Conservation (phyloP, 23 tunicate genomes). For the Oikopleura vanhoeffeni region DNA sequence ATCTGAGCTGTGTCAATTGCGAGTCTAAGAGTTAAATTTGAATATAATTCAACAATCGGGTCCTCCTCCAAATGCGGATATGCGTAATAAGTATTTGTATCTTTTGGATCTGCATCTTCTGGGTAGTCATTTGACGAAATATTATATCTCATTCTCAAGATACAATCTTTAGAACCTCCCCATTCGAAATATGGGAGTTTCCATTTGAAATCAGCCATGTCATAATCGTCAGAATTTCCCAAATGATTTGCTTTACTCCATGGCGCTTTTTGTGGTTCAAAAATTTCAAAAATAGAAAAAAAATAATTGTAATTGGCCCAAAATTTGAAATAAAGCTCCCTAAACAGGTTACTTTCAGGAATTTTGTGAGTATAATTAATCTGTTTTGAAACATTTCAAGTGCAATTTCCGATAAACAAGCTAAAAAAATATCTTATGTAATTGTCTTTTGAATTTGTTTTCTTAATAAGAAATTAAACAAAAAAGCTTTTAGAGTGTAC, state of each 20-base stretch:
- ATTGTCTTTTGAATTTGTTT: no score
- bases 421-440: no score
- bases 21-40: conserved; percentile 21
- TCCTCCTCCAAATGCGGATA: neutral
- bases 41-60: neutral
- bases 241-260: neutral
- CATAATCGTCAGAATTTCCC: neutral
- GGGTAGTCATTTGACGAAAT: neutral
- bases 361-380: no score
- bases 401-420: no score
- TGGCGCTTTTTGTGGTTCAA: neutral
- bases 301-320: no score
- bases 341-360: no score
- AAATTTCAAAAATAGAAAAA: no score
- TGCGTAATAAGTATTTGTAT: neutral
- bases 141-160: neutral
- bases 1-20: conserved; percentile 94
- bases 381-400: no score
- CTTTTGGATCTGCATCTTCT: neutral
- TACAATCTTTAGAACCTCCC: neutral
- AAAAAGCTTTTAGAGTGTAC: no score
- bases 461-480: no score
- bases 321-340: no score
- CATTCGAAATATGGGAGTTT: neutral
- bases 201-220: neutral